These are phyloP conservation scores for Dolomedes plantarius DNA, from an alignment of 2,888 invertebrate species.

Conservation along the genomic window DNA sequence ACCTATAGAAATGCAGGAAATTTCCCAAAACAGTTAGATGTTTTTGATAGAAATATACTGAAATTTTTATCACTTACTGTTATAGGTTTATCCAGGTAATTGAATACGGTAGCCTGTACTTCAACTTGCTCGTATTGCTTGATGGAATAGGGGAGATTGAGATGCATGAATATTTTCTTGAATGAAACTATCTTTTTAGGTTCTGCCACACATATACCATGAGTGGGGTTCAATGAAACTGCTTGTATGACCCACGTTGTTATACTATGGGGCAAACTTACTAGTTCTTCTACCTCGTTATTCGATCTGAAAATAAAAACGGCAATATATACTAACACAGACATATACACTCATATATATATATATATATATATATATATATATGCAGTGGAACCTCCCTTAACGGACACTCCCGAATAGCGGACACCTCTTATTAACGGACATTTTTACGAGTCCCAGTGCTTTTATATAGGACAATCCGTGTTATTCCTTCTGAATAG, in stretches of 20 bases:
- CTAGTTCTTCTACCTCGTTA: slow-evolving; percentile 21
- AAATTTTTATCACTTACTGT: slow-evolving; percentile 46
- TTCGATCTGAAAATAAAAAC: slow-evolving; percentile 33
- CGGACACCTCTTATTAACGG: too few species aligned
- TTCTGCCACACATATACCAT: slow-evolving; percentile 73
- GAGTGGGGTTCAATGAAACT: slow-evolving; percentile 61
- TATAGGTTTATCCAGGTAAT: slow-evolving; percentile 62
- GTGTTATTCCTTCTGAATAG: too few species aligned
- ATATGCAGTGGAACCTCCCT: too few species aligned
- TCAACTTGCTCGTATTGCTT: slow-evolving; percentile 74
- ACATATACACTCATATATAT: too few species aligned
- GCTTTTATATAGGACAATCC: too few species aligned
- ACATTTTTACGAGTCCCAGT: too few species aligned
- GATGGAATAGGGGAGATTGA: slow-evolving; percentile 73
- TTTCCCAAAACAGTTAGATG: too few species aligned
- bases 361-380: too few species aligned
- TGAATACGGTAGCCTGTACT: slow-evolving; percentile 73
- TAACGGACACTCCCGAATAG: too few species aligned
- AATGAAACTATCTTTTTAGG: slow-evolving; percentile 60
- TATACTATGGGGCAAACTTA: slow-evolving; percentile 73
- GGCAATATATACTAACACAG: too few species aligned
- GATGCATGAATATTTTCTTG: slow-evolving; percentile 73
- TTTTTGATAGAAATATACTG: too few species aligned
- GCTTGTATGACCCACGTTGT: slow-evolving; percentile 73
- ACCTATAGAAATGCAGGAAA: too few species aligned